phyloP scores from a whole-genome alignment of 2,888 invertebrate species.

The Didymodactylos carnosus region DNA sequence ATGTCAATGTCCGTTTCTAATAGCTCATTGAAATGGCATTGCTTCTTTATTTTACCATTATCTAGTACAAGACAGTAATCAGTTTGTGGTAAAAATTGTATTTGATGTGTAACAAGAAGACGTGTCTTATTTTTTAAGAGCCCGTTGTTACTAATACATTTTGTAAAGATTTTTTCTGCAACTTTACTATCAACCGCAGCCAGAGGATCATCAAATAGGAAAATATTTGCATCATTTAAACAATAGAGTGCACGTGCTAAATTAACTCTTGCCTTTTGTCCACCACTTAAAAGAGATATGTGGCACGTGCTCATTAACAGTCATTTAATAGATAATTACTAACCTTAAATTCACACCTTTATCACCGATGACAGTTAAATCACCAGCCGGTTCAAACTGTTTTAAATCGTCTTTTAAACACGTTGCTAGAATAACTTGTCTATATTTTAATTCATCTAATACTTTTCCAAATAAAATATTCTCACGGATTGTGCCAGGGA shows the following conservation, averaged over 20 bases:
- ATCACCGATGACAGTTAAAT: conserved; percentile 65
- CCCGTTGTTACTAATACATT: conserved; percentile 38
- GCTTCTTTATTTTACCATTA: conserved; percentile 1
- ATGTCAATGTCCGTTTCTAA: background rate
- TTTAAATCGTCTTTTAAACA: conserved; percentile 22
- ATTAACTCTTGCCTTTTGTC: conserved; percentile 63
- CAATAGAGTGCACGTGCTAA: conserved; percentile 52
- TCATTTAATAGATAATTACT: too few relatives aligned
- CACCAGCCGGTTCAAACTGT: conserved; percentile 49
- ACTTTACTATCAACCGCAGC: conserved; percentile 82
- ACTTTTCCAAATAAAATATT: conserved; percentile 72
- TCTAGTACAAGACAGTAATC: conserved; percentile 34
- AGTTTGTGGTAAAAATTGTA: conserved; percentile 45
- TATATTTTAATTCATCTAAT: conserved; percentile 40
- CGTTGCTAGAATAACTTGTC: conserved; percentile 44
- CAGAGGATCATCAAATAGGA: conserved; percentile 67
- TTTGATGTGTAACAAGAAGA: conserved; percentile 60
- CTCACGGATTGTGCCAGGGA: conserved; percentile 56
- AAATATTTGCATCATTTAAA: conserved; percentile 60
- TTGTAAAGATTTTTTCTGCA: conserved; percentile 64
- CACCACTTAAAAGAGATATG: too few relatives aligned
- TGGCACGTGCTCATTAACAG: too few relatives aligned
- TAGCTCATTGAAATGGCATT: background rate
- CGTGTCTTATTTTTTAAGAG: conserved; percentile 51
- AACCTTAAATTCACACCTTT: conserved; percentile 61